Base-by-base conservation (phyloP, 2,888 invertebrate species). In the Ecliptopera silaceata region DNA sequence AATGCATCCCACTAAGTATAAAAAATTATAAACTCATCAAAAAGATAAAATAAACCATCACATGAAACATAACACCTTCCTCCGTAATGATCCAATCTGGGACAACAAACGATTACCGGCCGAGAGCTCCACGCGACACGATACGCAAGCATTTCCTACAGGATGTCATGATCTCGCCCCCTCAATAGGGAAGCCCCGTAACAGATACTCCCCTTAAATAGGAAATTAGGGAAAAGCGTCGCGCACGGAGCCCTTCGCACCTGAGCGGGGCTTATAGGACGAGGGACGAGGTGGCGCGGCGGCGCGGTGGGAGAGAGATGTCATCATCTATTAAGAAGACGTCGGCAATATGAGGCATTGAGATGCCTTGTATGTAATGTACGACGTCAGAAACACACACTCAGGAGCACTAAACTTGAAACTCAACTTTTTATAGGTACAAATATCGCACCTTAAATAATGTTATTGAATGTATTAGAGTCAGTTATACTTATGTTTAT, bases 151-250 rank as follows among this genome's bases (percentile, higher is more conserved):
- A 20, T 36, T 52, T 18, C 41, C 34, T 20, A 20, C 45, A 52
- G 45, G 52, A 45, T 41, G 45, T 45, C 52, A n/a, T 34, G 53
- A 53, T 53, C 53, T 34, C 34, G 11, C 18, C 32, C 39, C 29
- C 31, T n/a, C 39, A 36, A 43, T 26, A 13, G 39, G 42, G 38
- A 17, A 47, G 36, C 44, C 43, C 38, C 34, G 10, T 12, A 18
- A 41, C 26, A 26, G 26, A 38, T 12, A 20, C 17, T 39, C 22
- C 50, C 45, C 42, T 11, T 39, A 36, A 46, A 42, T 46, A 46
- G 41, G 46, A 50, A 51, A 51, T 56, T 46, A 56, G 17, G 34
- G 38, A 29, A 41, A 45, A 49, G 42, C 47, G 45, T 8, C 55
- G 48, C 50, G 44, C 49, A 29, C 10, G 31, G 20, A 26, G 22